phyloP scores from a whole-genome alignment of 2,113 vertebrate genomes.

The Phalacrocorax aristotelis region DNA sequence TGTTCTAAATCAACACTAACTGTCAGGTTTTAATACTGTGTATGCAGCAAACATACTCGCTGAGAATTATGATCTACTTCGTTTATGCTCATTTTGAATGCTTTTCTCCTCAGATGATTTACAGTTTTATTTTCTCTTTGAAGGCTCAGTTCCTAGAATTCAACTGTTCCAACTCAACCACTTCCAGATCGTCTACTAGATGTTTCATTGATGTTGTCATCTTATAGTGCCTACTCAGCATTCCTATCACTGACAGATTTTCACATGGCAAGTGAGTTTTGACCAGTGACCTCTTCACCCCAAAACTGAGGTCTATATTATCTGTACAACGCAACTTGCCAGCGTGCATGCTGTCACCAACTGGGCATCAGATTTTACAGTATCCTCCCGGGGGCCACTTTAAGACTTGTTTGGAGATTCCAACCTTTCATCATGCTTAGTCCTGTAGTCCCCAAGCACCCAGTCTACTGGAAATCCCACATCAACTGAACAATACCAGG shows the following conservation, averaged over 20 bases:
- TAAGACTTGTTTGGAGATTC: background rate
- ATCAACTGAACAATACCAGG: background rate
- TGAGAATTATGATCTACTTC: background rate
- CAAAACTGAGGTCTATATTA: background rate
- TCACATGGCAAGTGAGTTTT: background rate
- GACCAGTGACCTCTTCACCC: background rate
- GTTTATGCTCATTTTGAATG: background rate
- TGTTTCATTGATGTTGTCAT: background rate
- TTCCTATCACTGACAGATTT: background rate
- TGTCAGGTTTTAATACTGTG: background rate
- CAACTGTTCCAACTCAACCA: background rate
- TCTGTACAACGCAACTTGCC: background rate
- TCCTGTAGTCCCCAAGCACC: background rate
- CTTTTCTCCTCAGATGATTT: background rate
- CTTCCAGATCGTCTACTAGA: background rate
- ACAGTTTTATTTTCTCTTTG: background rate
- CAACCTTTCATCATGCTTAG: background rate
- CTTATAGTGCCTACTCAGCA: background rate
- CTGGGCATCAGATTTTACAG: background rate
- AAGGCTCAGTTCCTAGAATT: slow-evolving; percentile 23
- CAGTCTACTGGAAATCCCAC: background rate
- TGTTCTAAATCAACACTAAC: slow-evolving; percentile 1
- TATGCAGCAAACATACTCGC: background rate
- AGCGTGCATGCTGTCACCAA: background rate
- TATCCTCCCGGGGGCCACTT: background rate